Conservation (phyloP, 2,113 vertebrate species). For the Beaufortia kweichowensis region DNA sequence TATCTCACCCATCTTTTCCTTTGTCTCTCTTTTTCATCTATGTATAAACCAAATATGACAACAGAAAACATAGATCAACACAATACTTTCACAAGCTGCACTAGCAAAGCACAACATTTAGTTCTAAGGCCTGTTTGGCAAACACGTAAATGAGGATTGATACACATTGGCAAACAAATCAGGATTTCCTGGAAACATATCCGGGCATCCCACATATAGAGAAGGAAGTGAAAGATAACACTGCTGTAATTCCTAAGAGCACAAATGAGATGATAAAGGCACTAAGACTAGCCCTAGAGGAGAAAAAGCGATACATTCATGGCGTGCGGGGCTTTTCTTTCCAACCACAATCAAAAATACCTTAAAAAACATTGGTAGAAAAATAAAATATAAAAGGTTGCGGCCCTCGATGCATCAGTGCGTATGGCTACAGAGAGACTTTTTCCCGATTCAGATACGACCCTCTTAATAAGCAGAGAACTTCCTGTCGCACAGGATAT, state of each 20-base stretch:
- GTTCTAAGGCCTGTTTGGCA: conserved; percentile 47
- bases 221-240: conserved; percentile 32
- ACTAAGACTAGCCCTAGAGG: conserved; percentile 76
- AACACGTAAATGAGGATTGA: conserved; percentile 45
- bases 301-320: conserved; percentile 76
- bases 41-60: conserved; percentile 19
- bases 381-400: conserved; percentile 62
- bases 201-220: conserved; percentile 7
- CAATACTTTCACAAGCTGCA: conserved; percentile 46
- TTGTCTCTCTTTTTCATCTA: conserved; percentile 5
- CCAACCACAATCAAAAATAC: conserved; percentile 58
- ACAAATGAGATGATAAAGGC: conserved; percentile 71
- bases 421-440: conserved; percentile 68
- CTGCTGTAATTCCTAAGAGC: conserved; percentile 36
- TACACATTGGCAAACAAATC: conserved; percentile 38
- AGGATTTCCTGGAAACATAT: neutral
- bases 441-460: conserved; percentile 42
- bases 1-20: neutral
- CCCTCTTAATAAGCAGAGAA: conserved; percentile 7
- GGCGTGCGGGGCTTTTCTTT: conserved; percentile 62
- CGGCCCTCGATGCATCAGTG: conserved; percentile 45
- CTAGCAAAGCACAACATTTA: conserved; percentile 47
- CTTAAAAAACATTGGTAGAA: conserved; percentile 64
- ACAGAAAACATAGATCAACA: conserved; percentile 13
- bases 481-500: neutral